A percentile compares a stretch with the other conserved stretches of the same genome.
These are phyloP conservation scores for Microplitis demolitor DNA, from an alignment of 1,140 invertebrate species.

Conservation along the genomic window DNA sequence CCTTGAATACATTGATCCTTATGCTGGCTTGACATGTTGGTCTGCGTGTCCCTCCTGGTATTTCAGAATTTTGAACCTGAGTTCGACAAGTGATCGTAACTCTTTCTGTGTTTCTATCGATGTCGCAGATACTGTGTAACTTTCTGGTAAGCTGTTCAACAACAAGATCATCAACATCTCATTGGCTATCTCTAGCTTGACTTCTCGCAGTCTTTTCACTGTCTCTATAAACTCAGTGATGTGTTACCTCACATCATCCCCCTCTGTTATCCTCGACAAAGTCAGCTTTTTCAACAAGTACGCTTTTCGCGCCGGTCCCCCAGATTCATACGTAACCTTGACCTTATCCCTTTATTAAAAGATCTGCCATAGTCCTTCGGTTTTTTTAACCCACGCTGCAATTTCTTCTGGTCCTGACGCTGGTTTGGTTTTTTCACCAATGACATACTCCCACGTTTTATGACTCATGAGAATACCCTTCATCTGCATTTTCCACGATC, in stretches of 20 bases:
- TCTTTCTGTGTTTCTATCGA: constrained; percentile 39
- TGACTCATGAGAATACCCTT: background rate
- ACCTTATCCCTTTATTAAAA: constrained; percentile 22
- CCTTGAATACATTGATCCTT: background rate
- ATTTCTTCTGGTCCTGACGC: background rate
- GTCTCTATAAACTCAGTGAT: constrained; percentile 36
- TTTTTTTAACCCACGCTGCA: constrained; percentile 8
- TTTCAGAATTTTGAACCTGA: constrained; percentile 38
- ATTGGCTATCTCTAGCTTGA: constrained; percentile 31
- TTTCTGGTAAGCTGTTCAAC: constrained; percentile 36
- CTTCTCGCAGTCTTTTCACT: constrained; percentile 35
- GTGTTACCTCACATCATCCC: constrained; percentile 38
- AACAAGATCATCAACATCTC: constrained; percentile 35
- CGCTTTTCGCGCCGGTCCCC: constrained; percentile 34
- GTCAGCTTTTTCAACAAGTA: constrained; percentile 30
- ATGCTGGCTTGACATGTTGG: background rate
- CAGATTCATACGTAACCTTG: constrained; percentile 29
- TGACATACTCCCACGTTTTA: constrained; percentile 3
- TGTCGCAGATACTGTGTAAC: constrained; percentile 34
- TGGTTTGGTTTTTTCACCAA: constrained; percentile 6
- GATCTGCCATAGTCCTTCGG: background rate
- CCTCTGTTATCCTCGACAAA: constrained; percentile 34
- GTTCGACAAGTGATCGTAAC: constrained; percentile 29
- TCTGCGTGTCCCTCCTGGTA: constrained; percentile 21
- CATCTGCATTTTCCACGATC: background rate